Evolutionary conservation across 2,888 invertebrate genomes (phyloP).

Genomic region (Doris montereyensis): DNA sequence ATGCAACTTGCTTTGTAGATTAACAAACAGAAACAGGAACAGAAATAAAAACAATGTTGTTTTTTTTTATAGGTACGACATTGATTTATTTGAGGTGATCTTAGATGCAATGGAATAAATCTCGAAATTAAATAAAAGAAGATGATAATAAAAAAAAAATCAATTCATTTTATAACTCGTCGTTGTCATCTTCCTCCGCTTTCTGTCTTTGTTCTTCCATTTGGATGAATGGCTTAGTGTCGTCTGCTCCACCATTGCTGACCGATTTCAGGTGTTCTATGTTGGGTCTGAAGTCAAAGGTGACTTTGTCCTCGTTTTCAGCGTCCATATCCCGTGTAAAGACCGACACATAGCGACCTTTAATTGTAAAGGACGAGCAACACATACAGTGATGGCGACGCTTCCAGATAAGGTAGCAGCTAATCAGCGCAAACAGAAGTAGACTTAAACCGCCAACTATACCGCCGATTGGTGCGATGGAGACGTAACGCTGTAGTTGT

Average conservation of each 20-base stretch:
- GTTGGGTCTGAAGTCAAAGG: slow-evolving; percentile 19
- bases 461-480: background rate
- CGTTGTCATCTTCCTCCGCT: too few relatives aligned
- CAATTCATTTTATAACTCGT: too few relatives aligned
- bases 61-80: too few relatives aligned
- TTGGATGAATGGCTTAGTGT: too few relatives aligned
- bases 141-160: too few relatives aligned
- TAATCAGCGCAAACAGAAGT: slow-evolving; percentile 3
- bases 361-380: background rate
- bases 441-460: background rate
- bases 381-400: slow-evolving; percentile 32
- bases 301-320: slow-evolving; percentile 2
- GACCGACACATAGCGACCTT: slow-evolving; percentile 33
- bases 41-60: too few relatives aligned
- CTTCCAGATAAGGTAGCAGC: slow-evolving; percentile 32
- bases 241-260: slow-evolving; percentile 22
- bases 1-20: too few relatives aligned
- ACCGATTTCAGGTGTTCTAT: background rate
- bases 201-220: too few relatives aligned
- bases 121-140: too few relatives aligned
- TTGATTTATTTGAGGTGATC: too few relatives aligned
- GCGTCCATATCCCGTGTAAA: slow-evolving; percentile 23
- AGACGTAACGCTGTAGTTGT: slow-evolving; percentile 1
- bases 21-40: too few relatives aligned
- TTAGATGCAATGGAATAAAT: too few relatives aligned